Evolutionary conservation across 92 coral and sea anemone genomes (phyloP), one percentile per base, ranked within the genome.

Genomic region (Heteractis magnifica): DNA sequence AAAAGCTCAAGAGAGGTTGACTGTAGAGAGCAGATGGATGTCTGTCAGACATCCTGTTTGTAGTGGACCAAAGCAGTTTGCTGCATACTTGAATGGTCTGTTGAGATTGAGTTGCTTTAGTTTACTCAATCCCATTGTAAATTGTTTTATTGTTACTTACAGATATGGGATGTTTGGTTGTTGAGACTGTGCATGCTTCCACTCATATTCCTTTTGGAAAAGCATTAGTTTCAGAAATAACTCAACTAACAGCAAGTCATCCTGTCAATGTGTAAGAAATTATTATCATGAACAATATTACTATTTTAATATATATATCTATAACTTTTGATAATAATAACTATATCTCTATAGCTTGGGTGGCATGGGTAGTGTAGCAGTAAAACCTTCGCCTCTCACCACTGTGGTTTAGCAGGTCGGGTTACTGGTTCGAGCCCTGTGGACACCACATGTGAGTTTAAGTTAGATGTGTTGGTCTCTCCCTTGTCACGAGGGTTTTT

Each of bases 1-100:
- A 77, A 82, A 88, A 59, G 77, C 65, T 4, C 65, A 21, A 51
- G 84, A 8, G 14, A 68, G 23, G 73, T 68, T 68, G 73, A 26
- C 5, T 51, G 21, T 62, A 9, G 62, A 18, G 23, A 49, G 79
- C 75, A 70, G 76, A 44, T 82, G 89, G 82, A 82, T 88, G 16
- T 79, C 91, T 76, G 95, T 86, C 26, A 84, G 94, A 72, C 91
- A 88, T 77, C 98, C 99, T 64, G 97, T 96, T 13, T 96, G 99
- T 75, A 96, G 99, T 86, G 99, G 99, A 65, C 99, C 99, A 10
- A 96, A 87, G 65, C 99, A 96, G 79, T 96, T 96, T 89, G 81
- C 90, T 72, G 94, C 99, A 18, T 96, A 96, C 75, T 88, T 94
- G 73, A 85, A 92, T 72, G 99, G 99, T 94, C 84, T 23, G 44